Base-by-base conservation (phyloP, 1,140 invertebrate genomes). In the Doryteuthis pealeii region DNA sequence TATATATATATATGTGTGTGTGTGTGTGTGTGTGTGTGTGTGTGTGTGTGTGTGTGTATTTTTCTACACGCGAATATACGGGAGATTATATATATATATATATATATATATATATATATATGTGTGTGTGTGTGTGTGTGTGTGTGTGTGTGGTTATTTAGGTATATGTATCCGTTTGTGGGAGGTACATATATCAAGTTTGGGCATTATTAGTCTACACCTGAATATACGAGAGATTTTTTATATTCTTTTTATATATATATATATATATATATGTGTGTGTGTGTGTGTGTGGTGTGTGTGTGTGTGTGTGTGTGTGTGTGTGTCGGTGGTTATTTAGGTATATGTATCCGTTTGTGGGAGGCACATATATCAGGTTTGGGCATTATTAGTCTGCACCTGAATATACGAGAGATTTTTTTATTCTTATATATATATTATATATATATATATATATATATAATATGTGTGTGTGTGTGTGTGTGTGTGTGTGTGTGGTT, bases 371-470 rank as follows among this genome's bases (percentile, higher is more conserved):
- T n/a, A n/a, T n/a, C n/a, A n/a, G n/a, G n/a, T n/a, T n/a, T n/a
- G n/a, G n/a, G n/a, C n/a, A 10, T 10, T 49, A 49, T 49, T 10
- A 10, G 22, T 49, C 8, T 49, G 22, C 22, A 49, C 45, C 8
- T 49, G 22, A 10, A 49, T 49, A 49, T 49, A 49, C 22, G 22
- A 10, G 8, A 49, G 8, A 49, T 49, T 10, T 49, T 10, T 49
- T 10, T 49, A 49, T 49, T 10, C 22, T 10, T 49, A 49, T 49
- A 49, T 49, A 49, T 49, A 49, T 49, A 49, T n/a, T n/a, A 49
- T 49, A 49, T 49, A 49, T 49, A 49, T 49, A 49, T 49, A 49
- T 49, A 49, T 49, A 49, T 49, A 49, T 49, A 49, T 49, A 49
- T 49, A n/a, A n/a, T n/a, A n/a, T n/a, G n/a, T n/a, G n/a, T n/a